A percentile compares a stretch with the other conserved stretches of the same genome.
Evolutionary conservation across 2,113 vertebrate genomes (phyloP).

Genomic region (Lagopus leucura): DNA sequence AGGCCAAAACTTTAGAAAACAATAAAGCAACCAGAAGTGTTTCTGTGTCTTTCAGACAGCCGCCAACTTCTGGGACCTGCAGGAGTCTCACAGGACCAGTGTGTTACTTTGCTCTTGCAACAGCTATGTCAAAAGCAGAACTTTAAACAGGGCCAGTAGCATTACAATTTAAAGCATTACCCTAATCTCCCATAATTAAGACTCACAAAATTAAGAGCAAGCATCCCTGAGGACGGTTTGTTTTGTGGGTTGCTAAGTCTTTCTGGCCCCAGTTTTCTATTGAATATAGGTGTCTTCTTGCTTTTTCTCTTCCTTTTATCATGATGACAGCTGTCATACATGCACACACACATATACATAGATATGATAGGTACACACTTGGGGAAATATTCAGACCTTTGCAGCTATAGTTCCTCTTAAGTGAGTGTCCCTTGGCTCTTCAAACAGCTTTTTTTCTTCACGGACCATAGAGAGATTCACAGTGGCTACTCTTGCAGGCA

Average conservation of each 20-base stretch:
- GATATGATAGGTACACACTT: rapidly evolving
- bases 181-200: neutral
- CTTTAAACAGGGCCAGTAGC: neutral
- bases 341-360: neutral
- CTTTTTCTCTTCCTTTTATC: neutral
- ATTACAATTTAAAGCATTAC: neutral
- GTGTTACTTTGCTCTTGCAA: neutral
- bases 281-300: neutral
- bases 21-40: neutral
- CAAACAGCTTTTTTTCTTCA: neutral
- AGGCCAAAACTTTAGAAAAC: neutral
- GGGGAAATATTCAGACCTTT: neutral
- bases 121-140: neutral
- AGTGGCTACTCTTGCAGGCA: neutral
- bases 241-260: neutral
- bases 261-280: neutral
- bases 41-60: neutral
- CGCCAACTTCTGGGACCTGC: neutral
- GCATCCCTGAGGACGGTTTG: neutral
- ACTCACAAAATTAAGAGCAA: neutral
- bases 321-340: neutral
- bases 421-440: neutral
- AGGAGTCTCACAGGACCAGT: neutral
- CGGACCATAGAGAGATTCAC: rapidly evolving
- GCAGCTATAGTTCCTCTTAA: neutral